Conservation (phyloP, 2,888 invertebrate genomes). For the Mesochorus sp. region DNA sequence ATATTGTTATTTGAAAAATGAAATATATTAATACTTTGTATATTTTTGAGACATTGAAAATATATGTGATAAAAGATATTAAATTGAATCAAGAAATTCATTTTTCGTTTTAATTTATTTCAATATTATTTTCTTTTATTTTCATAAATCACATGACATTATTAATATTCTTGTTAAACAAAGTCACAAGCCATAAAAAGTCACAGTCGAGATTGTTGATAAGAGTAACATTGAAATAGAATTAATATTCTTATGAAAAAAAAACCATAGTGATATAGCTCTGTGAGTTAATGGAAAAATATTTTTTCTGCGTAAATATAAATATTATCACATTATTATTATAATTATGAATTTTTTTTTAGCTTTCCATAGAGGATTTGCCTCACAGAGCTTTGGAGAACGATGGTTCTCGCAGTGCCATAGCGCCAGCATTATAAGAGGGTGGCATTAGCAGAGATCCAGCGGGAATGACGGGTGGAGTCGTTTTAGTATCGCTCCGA, state of each 20-base stretch:
- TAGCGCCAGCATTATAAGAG: constrained; percentile 22
- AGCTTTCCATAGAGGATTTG: constrained; percentile 16
- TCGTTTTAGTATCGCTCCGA: constrained; percentile 64
- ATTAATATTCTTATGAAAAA: constrained; percentile 1
- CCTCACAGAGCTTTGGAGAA: constrained; percentile 11
- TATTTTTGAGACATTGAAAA: no score
- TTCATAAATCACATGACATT: no score
- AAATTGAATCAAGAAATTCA: no score
- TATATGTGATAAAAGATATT: no score
- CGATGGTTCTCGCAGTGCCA: neutral
- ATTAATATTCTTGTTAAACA: no score
- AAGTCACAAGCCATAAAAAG: neutral
- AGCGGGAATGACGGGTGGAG: constrained; percentile 53
- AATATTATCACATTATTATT: constrained; percentile 19
- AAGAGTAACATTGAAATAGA: neutral
- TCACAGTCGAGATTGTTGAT: neutral
- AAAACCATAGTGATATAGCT: neutral
- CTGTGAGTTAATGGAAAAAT: constrained; percentile 30
- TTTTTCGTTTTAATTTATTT: no score
- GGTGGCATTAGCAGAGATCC: constrained; percentile 55
- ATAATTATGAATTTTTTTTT: constrained; percentile 4
- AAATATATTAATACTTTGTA: no score
- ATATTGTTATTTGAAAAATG: no score
- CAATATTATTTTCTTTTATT: no score
- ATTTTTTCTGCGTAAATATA: constrained; percentile 37